These are phyloP conservation scores for Ichneumoninae sp. DNA, from an alignment of 2,888 invertebrate genomes.

Conservation along the genomic window DNA sequence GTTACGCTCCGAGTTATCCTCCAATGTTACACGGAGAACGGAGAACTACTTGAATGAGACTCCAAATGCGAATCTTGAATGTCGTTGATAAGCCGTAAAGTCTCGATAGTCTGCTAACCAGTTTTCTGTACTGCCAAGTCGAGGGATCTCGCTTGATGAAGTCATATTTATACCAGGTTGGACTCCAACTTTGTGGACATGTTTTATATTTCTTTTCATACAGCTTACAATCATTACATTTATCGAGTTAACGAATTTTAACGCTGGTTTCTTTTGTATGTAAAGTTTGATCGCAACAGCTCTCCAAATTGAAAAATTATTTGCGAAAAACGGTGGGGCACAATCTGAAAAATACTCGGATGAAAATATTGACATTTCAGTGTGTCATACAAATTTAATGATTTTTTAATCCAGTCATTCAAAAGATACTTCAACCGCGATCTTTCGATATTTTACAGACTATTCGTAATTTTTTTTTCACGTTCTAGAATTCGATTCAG, in stretches of 20 bases:
- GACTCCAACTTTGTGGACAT: not conserved
- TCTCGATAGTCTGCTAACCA: constrained; percentile 15
- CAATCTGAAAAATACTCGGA: not conserved
- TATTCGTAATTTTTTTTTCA: not conserved
- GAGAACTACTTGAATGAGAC: constrained; percentile 49
- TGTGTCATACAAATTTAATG: not conserved
- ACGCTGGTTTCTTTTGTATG: not conserved
- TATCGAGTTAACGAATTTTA: not conserved
- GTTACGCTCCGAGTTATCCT: constrained; percentile 75
- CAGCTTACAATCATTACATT: not conserved
- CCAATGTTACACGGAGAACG: constrained; percentile 6
- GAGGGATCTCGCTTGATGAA: not conserved
- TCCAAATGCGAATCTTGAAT: constrained; percentile 50
- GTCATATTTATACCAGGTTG: not conserved
- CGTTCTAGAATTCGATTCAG: not conserved
- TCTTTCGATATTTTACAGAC: not conserved
- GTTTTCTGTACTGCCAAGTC: constrained; percentile 15
- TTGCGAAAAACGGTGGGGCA: not conserved
- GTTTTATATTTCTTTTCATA: not conserved
- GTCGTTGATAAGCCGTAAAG: constrained; percentile 55
- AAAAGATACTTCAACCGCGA: not conserved
- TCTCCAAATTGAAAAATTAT: constrained; percentile 2
- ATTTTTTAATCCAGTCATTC: not conserved
- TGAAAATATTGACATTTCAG: not conserved
- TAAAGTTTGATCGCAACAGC: too few species aligned